phyloP scores from a whole-genome alignment of 2,113 vertebrate species.

The Lates calcarifer region DNA sequence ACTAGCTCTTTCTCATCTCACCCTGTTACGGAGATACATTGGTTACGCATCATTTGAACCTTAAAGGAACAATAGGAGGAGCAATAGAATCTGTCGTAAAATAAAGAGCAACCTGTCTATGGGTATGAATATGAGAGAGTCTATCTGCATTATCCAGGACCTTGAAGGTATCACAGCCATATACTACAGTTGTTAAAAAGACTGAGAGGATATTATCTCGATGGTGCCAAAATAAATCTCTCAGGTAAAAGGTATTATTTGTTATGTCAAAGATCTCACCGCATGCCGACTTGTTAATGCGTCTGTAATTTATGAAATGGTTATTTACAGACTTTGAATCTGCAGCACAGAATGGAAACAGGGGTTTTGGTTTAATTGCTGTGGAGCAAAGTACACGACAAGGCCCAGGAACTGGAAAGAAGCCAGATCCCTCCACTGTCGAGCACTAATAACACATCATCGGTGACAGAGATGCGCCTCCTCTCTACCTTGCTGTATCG shows the following conservation, averaged over 20 bases:
- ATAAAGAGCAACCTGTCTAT: conserved; percentile 26
- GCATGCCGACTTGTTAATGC: conserved; percentile 50
- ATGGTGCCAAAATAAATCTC: conserved; percentile 60
- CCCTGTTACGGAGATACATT: conserved; percentile 4
- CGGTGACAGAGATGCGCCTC: conserved; percentile 86
- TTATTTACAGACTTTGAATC: conserved; percentile 70
- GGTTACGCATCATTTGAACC: conserved; percentile 22
- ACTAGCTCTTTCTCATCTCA: not conserved
- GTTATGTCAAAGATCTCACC: conserved; percentile 62
- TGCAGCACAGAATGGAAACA: conserved; percentile 34
- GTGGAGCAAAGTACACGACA: conserved; percentile 74
- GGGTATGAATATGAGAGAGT: conserved; percentile 11
- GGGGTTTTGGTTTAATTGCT: conserved; percentile 76
- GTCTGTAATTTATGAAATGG: conserved; percentile 73
- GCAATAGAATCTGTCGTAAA: conserved; percentile 14
- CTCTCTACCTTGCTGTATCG: conserved; percentile 86
- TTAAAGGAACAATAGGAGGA: conserved; percentile 37
- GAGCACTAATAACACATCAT: conserved; percentile 87
- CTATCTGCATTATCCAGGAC: conserved; percentile 39
- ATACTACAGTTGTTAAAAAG: conserved; percentile 42
- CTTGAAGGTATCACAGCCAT: conserved; percentile 49
- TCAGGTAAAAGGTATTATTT: conserved; percentile 61
- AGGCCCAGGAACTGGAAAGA: conserved; percentile 73
- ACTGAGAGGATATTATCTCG: conserved; percentile 41
- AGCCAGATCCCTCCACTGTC: conserved; percentile 81